These are phyloP conservation scores for Notothenia rossii DNA, from an alignment of 2,113 vertebrate species.

Conservation along the genomic window DNA sequence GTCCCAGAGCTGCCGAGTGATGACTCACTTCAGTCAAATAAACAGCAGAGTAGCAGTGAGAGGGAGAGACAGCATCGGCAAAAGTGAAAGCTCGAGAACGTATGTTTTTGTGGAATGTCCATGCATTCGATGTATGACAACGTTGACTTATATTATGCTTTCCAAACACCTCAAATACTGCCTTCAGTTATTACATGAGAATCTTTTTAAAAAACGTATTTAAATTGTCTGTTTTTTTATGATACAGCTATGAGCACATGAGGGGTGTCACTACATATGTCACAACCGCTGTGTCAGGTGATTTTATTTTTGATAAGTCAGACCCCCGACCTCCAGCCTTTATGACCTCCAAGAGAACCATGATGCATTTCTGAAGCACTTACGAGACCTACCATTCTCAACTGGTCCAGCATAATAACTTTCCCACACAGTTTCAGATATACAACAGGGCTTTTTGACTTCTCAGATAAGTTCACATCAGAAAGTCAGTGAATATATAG, in stretches of 20 bases:
- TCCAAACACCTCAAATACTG: neutral
- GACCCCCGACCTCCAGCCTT: too few relatives aligned
- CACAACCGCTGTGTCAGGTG: neutral
- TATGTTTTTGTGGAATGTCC: neutral
- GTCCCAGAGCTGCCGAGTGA: constrained; percentile 25
- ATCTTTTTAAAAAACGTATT: too few relatives aligned
- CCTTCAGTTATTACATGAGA: neutral
- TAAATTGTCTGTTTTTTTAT: too few relatives aligned
- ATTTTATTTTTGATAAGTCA: too few relatives aligned
- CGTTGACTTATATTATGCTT: neutral
- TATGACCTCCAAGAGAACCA: too few relatives aligned
- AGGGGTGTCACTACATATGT: neutral
- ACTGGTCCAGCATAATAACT: too few relatives aligned
- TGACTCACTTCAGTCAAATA: constrained; percentile 56
- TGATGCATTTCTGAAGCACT: too few relatives aligned
- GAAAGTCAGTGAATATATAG: too few relatives aligned
- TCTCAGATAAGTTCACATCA: too few relatives aligned
- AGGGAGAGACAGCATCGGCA: neutral
- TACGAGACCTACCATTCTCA: too few relatives aligned
- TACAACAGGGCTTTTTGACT: too few relatives aligned
- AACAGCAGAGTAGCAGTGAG: constrained; percentile 20
- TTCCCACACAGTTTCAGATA: too few relatives aligned
- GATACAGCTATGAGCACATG: neutral
- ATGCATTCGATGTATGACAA: neutral
- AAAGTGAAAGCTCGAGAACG: neutral